Base-by-base conservation (phyloP, 2,888 invertebrate species). In the Ophraella communa region DNA sequence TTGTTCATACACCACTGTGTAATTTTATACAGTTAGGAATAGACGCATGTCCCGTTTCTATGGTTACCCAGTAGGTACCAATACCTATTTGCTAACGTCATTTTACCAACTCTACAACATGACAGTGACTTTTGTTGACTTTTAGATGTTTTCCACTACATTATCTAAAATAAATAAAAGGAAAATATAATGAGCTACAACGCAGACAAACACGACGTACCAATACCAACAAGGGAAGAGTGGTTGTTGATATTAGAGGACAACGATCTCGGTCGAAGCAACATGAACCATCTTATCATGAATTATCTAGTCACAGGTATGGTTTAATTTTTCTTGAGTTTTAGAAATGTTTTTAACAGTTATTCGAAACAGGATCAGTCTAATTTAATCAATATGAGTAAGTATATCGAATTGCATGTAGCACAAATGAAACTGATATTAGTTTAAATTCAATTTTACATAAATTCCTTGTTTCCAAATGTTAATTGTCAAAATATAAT, bases 251-350 rank as follows among this genome's bases (percentile, higher is more conserved):
- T 89, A 78, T 83, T 93, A 11, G 91, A 92, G 78, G 87, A 90
- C 69, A 85, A 90, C 71, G 93, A 94, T 75, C 90, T 96, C 73
- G 94, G 94, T 60, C 87, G 96, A 74, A 90, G 92, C 44, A 94
- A 95, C 76, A 96, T 98, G 94, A 98, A 98, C 83, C 93, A 94
- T 82, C 86, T 98, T 70, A 96, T 98, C 72, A 98, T 98, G 97
- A 97, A 98, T 84, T 98, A 98, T 83, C 87, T 98, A 77, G 96
- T 98, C 45, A 97, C 96, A 84, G 96, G 96, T 95, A 83, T 81
- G 78, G 18, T 53, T 30, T 52, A 27, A 44, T 14, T 14, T 30
- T 55, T 55, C 35, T 53, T 39, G 30, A 14, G 35, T 23, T 10
- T 17, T 20, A 14, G 11, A 17, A 51, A 51, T 47, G 47, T 47